Conservation (phyloP, 2,113 vertebrate genomes). For the Forbesichthys papilliferus region DNA sequence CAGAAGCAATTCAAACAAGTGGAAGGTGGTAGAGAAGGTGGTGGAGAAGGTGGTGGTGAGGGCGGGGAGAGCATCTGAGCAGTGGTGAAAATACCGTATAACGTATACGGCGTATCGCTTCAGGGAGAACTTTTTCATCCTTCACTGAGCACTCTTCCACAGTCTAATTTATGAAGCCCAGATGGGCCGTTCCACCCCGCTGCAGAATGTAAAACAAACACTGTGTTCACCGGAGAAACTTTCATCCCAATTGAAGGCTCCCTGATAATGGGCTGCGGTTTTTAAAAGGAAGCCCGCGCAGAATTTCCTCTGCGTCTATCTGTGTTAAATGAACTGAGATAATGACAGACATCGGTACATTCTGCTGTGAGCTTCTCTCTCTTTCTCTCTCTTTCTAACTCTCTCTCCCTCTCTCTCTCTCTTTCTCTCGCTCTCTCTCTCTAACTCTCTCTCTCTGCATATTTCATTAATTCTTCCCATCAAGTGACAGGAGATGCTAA, state of each 20-base stretch:
- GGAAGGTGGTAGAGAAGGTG: conserved; percentile 22
- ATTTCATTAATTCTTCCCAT: conserved; percentile 1
- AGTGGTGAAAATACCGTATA: conserved; percentile 35
- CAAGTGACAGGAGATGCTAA: conserved; percentile 25
- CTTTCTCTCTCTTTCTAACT: neutral
- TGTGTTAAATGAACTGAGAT: conserved; percentile 27
- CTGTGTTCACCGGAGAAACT: conserved; percentile 25
- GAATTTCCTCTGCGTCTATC: conserved; percentile 14
- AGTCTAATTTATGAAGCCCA: conserved; percentile 56
- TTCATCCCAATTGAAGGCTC: conserved; percentile 22
- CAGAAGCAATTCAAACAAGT: too few relatives aligned
- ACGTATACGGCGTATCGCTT: conserved; percentile 40
- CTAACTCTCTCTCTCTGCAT: neutral
- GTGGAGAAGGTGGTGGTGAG: conserved; percentile 41
- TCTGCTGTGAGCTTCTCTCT: neutral
- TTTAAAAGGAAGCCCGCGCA: conserved; percentile 1
- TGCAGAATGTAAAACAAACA: conserved; percentile 45
- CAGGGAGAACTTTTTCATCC: conserved; percentile 47
- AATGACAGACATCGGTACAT: conserved; percentile 2
- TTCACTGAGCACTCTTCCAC: conserved; percentile 44
- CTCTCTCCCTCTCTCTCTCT: neutral
- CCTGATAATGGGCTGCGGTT: conserved; percentile 11
- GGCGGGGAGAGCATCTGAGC: conserved; percentile 37
- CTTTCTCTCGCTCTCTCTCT: neutral
- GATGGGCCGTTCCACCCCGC: conserved; percentile 56